Base-by-base conservation (phyloP, 2,888 invertebrate species). In the Epirrhoe alternata region DNA sequence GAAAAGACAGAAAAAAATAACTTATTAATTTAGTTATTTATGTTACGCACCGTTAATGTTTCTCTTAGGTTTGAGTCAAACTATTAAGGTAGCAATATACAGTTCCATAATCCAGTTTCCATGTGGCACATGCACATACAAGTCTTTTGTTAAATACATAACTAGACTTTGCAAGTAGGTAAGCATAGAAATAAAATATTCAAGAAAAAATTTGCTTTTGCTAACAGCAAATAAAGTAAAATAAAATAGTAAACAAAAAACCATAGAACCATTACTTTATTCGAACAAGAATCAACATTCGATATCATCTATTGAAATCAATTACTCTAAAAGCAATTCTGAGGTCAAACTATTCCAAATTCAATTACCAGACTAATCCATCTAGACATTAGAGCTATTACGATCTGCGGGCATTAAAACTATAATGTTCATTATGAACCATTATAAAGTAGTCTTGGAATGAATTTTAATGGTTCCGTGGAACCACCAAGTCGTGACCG, bases 401-500 rank as follows among this genome's bases (percentile, higher is more conserved):
- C 51, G 38, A 30, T 24, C 14, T 10, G 8, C 45, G 12, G 12
- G 33, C 57, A 57, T 57, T 57, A 57, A 60, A 55, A 45, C 53
- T 17, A 38, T 38, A 38, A 59, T 50, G 45, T 17, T 17, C 50
- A 50, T 55, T 10, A 35, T 31, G 62, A 58, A 33, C 45, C 14
- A 59, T 62, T 52, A 62, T 62, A 59, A 50, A 57, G 64, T 58
- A 64, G 64, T 54, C 50, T 58, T 14, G 50, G 14, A 58, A 58
- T 63, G 55, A 64, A 66, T 71, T 55, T 47, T 61, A 64, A 50
- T 52, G 64, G 59, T 66, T 61, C 60, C 54, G 47, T 60, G 49
- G 61, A 66, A 74, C 72, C 69, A 64, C 50, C 24, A 69, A 69
- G 66, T 82, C 84, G 82, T 82, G 82, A 73, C 73, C 60, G 55